These are phyloP conservation scores for Tetrapedia diversipes DNA, from an alignment of 2,888 invertebrate genomes.

Conservation along the genomic window DNA sequence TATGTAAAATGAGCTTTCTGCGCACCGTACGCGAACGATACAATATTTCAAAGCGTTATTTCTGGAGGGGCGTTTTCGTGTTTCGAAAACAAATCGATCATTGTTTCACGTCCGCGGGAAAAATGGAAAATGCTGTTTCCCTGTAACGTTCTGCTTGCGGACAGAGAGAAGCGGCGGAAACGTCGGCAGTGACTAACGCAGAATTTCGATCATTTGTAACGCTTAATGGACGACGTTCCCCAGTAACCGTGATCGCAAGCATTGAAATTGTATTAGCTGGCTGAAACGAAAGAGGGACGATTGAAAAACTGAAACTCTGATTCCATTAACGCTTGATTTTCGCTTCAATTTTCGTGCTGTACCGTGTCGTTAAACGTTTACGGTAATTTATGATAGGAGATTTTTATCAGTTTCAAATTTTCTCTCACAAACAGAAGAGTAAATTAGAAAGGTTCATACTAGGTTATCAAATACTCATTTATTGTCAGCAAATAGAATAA, in stretches of 20 bases:
- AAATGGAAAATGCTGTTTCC: conserved; percentile 6
- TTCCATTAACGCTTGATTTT: background rate
- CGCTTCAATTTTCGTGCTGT: background rate
- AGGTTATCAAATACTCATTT: no score
- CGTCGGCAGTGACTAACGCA: conserved; percentile 9
- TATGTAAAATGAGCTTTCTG: background rate
- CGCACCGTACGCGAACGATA: background rate
- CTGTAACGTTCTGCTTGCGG: background rate
- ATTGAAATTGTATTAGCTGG: background rate
- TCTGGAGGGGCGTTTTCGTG: conserved; percentile 6
- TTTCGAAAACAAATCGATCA: conserved; percentile 16
- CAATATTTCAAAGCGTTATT: background rate
- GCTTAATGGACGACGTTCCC: conserved; percentile 6
- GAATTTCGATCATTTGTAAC: conserved; percentile 22
- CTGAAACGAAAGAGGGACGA: background rate
- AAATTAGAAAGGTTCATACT: no score
- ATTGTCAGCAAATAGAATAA: no score
- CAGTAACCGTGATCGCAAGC: background rate
- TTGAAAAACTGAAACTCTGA: conserved; percentile 5
- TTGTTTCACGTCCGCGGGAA: conserved; percentile 1
- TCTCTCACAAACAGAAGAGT: no score
- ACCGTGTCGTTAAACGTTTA: no score
- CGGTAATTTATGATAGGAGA: no score
- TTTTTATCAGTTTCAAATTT: no score
- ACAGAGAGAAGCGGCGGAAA: background rate